These are phyloP conservation scores for Thalassaphorura encarpata DNA, from an alignment of 1,140 invertebrate species.

Conservation along the genomic window DNA sequence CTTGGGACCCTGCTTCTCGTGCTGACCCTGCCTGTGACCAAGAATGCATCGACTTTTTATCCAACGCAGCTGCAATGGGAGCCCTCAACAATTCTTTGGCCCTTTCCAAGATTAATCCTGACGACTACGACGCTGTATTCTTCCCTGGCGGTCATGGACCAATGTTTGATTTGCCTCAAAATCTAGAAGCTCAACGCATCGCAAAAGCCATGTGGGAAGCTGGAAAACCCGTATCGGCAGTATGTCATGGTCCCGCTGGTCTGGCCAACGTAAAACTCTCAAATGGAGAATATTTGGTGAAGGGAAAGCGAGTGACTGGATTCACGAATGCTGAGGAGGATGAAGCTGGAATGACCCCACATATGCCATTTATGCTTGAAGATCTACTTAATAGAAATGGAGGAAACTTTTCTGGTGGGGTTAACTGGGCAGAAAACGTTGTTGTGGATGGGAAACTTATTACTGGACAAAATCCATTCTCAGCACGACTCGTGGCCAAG, in stretches of 20 bases:
- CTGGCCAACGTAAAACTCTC: slow-evolving; percentile 3
- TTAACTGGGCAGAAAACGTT: neutral
- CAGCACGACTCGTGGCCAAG: too few relatives aligned
- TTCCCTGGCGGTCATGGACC: slow-evolving; percentile 11
- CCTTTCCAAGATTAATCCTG: neutral
- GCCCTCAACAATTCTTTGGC: neutral
- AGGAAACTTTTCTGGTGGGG: neutral
- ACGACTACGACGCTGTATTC: slow-evolving; percentile 1
- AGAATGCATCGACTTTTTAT: neutral
- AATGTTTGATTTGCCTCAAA: slow-evolving; percentile 4
- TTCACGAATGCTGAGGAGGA: slow-evolving; percentile 9
- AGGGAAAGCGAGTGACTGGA: slow-evolving; percentile 1
- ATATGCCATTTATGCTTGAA: slow-evolving; percentile 10
- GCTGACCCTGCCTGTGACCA: neutral
- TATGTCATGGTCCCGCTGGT: slow-evolving; percentile 5
- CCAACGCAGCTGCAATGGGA: neutral
- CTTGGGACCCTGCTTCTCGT: neutral
- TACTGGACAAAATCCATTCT: slow-evolving; percentile 9
- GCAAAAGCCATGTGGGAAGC: slow-evolving; percentile 6
- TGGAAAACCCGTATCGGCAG: neutral
- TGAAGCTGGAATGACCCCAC: neutral
- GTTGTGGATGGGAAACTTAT: slow-evolving; percentile 6
- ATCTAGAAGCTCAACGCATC: neutral
- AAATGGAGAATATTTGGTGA: neutral
- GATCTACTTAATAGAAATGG: neutral